Percentiles rank a stretch among this genome's conserved stretches.
phyloP scores from a whole-genome alignment of 2,113 vertebrate species.

The Symphodus melops region DNA sequence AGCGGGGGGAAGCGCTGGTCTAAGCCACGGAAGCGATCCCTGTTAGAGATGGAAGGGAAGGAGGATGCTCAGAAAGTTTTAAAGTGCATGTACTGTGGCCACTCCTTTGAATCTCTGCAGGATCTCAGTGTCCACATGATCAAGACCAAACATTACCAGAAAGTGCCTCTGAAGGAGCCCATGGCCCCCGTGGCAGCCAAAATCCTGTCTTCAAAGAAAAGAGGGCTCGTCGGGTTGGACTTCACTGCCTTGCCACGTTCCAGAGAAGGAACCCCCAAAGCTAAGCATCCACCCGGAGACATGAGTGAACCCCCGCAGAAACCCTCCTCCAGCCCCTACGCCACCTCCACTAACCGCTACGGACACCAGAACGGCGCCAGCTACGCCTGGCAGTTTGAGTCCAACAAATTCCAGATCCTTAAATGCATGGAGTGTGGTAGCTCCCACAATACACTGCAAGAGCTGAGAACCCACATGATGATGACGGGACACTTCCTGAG shows the following conservation, averaged over 20 bases:
- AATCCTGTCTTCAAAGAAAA: constrained; percentile 92
- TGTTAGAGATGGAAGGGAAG: constrained; percentile 98
- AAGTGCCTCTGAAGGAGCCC: constrained; percentile 99
- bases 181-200: constrained; percentile 94
- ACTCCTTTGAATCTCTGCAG: constrained; percentile 98
- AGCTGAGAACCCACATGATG: constrained; percentile 98
- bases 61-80: constrained; percentile 98
- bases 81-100: constrained; percentile 99
- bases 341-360: constrained; percentile 88
- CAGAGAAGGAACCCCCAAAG: constrained; percentile 89
- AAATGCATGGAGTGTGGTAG: constrained; percentile 98
- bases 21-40: constrained; percentile 97
- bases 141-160: constrained; percentile 99
- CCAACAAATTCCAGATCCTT: constrained; percentile 94
- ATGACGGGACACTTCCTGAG: constrained; percentile 97
- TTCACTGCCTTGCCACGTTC: constrained; percentile 89
- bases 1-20: constrained; percentile 96
- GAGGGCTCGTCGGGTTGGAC: constrained; percentile 89
- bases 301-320: constrained; percentile 86
- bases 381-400: constrained; percentile 95
- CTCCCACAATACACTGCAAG: constrained; percentile 94
- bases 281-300: constrained; percentile 79
- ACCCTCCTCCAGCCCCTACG: constrained; percentile 88
- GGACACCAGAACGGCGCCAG: constrained; percentile 94
- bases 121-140: constrained; percentile 99